Evolutionary conservation across 2,888 invertebrate species (phyloP).

Genomic region (Idaea biselata): DNA sequence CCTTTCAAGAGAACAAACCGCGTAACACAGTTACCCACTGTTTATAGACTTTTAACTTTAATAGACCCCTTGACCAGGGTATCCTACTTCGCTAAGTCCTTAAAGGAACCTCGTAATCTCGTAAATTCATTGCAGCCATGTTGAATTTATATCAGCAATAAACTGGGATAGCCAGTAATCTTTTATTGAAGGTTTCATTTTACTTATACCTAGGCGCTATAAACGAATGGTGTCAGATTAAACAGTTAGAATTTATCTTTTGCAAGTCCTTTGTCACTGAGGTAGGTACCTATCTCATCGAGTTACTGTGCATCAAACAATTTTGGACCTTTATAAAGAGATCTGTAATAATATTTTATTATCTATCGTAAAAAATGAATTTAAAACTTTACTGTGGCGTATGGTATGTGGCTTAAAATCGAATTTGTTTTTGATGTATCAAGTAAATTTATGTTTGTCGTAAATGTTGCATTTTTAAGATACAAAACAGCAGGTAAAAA

Average conservation of each 20-base stretch:
- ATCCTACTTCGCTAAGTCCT: conserved; percentile 52
- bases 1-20: background rate
- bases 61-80: conserved; percentile 39
- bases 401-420: background rate
- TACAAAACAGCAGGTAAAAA: background rate
- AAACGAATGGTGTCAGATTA: conserved; percentile 31
- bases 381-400: background rate
- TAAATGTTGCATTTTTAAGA: background rate
- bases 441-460: background rate
- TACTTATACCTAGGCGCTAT: conserved; percentile 42
- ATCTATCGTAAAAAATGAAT: conserved; percentile 2
- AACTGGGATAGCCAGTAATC: conserved; percentile 60
- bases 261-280: conserved; percentile 25
- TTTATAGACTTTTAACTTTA: conserved; percentile 27
- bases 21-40: conserved; percentile 4
- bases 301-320: conserved; percentile 21
- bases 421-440: background rate
- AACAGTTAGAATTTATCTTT: conserved; percentile 35
- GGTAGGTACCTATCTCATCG: conserved; percentile 26
- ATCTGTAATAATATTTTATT: conserved; percentile 9
- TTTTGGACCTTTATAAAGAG: conserved; percentile 21
- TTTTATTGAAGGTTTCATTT: conserved; percentile 58
- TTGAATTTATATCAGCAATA: conserved; percentile 57
- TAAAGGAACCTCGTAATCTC: conserved; percentile 41
- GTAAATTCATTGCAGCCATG: conserved; percentile 58